Evolutionary conservation across 1,140 invertebrate genomes (phyloP), one percentile per base, ranked within the genome.

Genomic region (Atopsyche davidsoni): DNA sequence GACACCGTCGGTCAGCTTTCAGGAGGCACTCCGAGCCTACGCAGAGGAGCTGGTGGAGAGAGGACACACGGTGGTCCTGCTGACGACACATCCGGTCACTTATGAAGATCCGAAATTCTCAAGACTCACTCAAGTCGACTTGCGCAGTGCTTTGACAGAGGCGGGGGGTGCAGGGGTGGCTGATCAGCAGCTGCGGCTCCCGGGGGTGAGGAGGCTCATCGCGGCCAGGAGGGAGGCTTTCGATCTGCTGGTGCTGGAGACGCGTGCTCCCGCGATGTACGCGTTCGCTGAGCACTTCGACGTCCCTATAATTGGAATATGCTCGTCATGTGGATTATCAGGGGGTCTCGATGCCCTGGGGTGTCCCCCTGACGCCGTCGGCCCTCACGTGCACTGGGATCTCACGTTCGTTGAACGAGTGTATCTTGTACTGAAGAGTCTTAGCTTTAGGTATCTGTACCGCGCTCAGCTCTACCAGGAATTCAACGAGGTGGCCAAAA

Each of bases 61-160:
- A 25, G 75, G 75, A 9, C 75, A 78, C 55, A 61, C 72, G 24
- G 49, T 77, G 2, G 66, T 69, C 3, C 46, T 66, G 1, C 50
- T 69, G 1, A 68, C 64, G 4, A 50, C 67, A 9, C 51, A 65
- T 53, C 61, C 62, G 13, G 46, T 49, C 19, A 50, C 52, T 38
- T 50, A 54, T 43, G 31, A 25, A 25, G 36, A 40, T 7, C 21
- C 36, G 17, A n/a, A 46, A 38, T 57, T 24, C 11, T 39, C 17
- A 23, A 64, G 62, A 35, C 34, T 63, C 0, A 64, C 60, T 23
- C 61, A 66, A 53, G 66, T 66, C 18, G 60, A 65, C 44, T 46
- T 66, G 4, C 58, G 60, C 7, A 59, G 23, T 56, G 53, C 21
- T 56, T 50, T 4, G 34, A 31, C 17, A 22, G 31, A 38, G 4